phyloP scores from a whole-genome alignment of 2,113 vertebrate genomes.

The Spea multiplicata region DNA sequence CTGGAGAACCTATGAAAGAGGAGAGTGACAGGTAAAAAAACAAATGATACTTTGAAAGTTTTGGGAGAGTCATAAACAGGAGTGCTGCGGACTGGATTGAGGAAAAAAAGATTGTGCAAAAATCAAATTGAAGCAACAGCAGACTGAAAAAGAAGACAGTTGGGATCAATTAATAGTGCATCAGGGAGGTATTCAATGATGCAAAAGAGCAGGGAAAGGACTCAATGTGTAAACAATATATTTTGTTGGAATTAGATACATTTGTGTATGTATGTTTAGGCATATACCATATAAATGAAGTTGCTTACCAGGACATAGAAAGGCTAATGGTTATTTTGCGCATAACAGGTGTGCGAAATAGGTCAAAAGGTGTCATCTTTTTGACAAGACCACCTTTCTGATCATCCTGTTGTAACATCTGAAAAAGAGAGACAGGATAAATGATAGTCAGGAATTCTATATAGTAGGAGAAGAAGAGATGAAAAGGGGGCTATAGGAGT shows the following conservation, averaged over 20 bases:
- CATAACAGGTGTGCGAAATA: slow-evolving; percentile 68
- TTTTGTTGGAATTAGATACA: too few relatives aligned
- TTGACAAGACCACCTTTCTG: slow-evolving; percentile 54
- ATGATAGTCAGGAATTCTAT: background rate
- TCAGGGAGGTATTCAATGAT: too few relatives aligned
- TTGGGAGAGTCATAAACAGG: too few relatives aligned
- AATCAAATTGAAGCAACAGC: background rate
- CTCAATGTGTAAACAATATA: too few relatives aligned
- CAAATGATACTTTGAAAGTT: background rate
- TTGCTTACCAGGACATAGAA: background rate
- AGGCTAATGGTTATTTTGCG: slow-evolving; percentile 55
- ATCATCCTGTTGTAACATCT: slow-evolving; percentile 68
- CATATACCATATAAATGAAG: too few relatives aligned
- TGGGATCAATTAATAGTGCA: too few relatives aligned
- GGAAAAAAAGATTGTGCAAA: too few relatives aligned
- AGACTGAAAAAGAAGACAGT: background rate
- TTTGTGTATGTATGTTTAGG: too few relatives aligned
- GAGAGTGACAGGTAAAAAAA: background rate
- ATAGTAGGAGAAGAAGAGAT: background rate
- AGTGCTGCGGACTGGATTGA: background rate
- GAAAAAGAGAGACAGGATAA: background rate
- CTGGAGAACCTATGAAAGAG: slow-evolving; percentile 28
- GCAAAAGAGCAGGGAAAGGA: too few relatives aligned
- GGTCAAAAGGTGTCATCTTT: slow-evolving; percentile 59
- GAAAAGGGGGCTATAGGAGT: too few relatives aligned